Percentiles rank a stretch among this genome's conserved stretches.
Evolutionary conservation across 1,140 invertebrate species (phyloP).

Genomic region (Hydropsyche tenuis): DNA sequence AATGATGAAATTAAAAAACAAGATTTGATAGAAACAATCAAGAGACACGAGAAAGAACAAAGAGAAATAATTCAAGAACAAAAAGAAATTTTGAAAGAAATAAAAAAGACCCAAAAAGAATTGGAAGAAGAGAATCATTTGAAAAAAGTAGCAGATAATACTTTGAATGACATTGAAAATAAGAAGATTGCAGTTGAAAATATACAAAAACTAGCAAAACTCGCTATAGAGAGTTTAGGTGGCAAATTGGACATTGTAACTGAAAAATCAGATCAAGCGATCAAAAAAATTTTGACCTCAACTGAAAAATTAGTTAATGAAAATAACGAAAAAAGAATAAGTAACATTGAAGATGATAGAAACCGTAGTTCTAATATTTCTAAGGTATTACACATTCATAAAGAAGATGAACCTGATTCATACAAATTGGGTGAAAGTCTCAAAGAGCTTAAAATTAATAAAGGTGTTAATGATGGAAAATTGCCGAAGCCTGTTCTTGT

Average conservation of each 20-base stretch:
- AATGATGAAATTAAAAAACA: conserved; percentile 56
- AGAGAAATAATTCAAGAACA: conserved; percentile 66
- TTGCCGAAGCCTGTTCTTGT: conserved; percentile 21
- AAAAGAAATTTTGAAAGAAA: conserved; percentile 64
- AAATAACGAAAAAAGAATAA: not conserved
- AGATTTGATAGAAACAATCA: conserved; percentile 64
- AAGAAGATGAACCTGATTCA: conserved; percentile 56
- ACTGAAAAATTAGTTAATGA: not conserved
- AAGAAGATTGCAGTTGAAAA: conserved; percentile 61
- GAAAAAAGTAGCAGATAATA: conserved; percentile 54
- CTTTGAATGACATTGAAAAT: conserved; percentile 50
- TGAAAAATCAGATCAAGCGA: not conserved
- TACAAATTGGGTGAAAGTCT: conserved; percentile 56
- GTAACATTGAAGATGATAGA: not conserved
- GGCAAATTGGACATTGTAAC: conserved; percentile 27
- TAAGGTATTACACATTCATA: conserved; percentile 53
- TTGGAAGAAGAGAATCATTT: conserved; percentile 51
- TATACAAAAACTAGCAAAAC: conserved; percentile 61
- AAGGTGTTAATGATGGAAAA: conserved; percentile 46
- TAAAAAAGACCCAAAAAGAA: conserved; percentile 63
- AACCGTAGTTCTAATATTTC: conserved; percentile 13
- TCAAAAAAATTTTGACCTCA: not conserved
- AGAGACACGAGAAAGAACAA: conserved; percentile 65
- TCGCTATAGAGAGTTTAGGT: conserved; percentile 58
- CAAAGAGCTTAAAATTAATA: conserved; percentile 6